Percentiles rank a stretch among this genome's conserved stretches.
Conservation (phyloP, 2,113 vertebrate genomes). For the Otolemur garnettii region DNA sequence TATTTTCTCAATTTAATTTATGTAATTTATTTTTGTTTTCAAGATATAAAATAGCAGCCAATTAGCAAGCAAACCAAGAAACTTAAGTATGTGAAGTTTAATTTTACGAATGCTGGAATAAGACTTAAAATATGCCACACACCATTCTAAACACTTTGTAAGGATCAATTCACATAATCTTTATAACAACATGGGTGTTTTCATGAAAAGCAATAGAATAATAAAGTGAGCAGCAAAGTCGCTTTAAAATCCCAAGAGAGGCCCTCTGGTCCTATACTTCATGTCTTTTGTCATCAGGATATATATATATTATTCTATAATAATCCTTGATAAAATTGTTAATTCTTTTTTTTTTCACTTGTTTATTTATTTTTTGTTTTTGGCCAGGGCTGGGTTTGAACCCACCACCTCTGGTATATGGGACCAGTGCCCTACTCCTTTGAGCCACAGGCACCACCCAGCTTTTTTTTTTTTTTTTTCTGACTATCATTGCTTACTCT, state of each 20-base stretch:
- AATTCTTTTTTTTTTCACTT: neutral
- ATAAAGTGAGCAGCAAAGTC: neutral
- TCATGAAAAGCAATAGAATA: neutral
- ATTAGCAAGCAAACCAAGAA: neutral
- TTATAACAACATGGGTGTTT: neutral
- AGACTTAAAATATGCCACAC: neutral
- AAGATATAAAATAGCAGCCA: neutral
- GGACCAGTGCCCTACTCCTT: no score
- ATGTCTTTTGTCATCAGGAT: neutral
- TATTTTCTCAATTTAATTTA: neutral
- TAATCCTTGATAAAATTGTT: conserved; percentile 18
- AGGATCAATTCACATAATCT: neutral
- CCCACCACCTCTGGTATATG: no score
- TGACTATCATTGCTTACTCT: neutral
- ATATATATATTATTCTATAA: neutral
- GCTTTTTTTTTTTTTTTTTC: neutral
- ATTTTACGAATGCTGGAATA: conserved; percentile 37
- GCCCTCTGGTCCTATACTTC: neutral
- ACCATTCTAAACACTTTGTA: neutral
- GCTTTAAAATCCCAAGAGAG: neutral
- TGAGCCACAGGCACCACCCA: no score
- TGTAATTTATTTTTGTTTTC: conserved; percentile 24
- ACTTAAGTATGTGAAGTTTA: neutral
- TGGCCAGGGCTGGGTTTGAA: no score
- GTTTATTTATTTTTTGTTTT: no score